These are phyloP conservation scores for Drosophila glabriapex DNA, from an alignment of 2,888 invertebrate species.

Conservation along the genomic window DNA sequence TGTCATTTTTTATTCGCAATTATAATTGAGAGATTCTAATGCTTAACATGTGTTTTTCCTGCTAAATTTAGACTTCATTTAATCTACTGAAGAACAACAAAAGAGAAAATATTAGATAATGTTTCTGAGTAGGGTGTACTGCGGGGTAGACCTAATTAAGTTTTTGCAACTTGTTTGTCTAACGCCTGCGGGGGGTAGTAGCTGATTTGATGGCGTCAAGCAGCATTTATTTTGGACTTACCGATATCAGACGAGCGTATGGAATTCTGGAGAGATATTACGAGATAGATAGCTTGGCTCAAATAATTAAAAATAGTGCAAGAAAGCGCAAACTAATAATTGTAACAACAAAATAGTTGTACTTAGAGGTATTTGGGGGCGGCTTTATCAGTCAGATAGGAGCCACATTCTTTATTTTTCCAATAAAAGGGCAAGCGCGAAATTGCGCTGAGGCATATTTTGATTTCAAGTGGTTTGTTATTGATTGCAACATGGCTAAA, in stretches of 20 bases:
- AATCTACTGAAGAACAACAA: not conserved
- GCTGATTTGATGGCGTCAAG: not conserved
- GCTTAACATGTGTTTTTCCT: not conserved
- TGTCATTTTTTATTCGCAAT: not conserved
- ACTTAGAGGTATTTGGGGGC: not conserved
- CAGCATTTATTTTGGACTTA: not conserved
- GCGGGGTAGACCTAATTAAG: slow-evolving; percentile 28
- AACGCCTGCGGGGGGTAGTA: not conserved
- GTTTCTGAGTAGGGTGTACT: not conserved
- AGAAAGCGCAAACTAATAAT: not conserved
- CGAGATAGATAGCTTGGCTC: slow-evolving; percentile 33
- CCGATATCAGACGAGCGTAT: slow-evolving; percentile 6
- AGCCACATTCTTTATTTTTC: not conserved
- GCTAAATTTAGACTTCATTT: slow-evolving; percentile 26
- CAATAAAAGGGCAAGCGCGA: slow-evolving; percentile 41
- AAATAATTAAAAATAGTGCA: slow-evolving; percentile 35
- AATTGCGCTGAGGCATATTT: slow-evolving; percentile 16
- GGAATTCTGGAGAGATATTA: slow-evolving; percentile 26
- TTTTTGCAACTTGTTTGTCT: slow-evolving; percentile 6
- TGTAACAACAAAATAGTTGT: not conserved
- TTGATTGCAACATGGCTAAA: slow-evolving; percentile 24
- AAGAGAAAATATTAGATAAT: not conserved
- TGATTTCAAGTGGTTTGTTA: slow-evolving; percentile 20
- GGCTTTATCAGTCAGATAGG: slow-evolving; percentile 38
- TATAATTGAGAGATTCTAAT: not conserved